Evolutionary conservation across 1,140 invertebrate genomes (phyloP), one percentile per base, ranked within the genome.

Genomic region (Halesus radiatus): DNA sequence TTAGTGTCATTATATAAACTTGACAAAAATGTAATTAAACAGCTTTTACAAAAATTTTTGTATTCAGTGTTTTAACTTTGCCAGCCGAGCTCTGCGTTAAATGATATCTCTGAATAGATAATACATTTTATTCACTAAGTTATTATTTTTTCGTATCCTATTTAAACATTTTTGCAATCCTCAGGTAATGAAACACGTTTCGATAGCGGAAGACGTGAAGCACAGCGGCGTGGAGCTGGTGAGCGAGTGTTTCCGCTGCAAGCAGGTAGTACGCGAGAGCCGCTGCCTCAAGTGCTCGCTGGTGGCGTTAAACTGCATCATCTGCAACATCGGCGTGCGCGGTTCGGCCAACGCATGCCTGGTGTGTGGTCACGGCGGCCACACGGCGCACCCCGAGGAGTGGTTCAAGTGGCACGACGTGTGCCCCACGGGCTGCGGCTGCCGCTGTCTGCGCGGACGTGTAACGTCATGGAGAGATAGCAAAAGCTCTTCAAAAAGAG

Each of bases 311-410:
- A 91, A 93, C 81, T 98, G 97, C 89, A 90, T 93, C 5, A 92
- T 98, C 73, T 98, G 97, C 87, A 94, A 94, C 84, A 91, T 96
- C 77, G 94, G 95, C 16, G 96, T 98, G 5, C 92, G 92, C 90
- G 97, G 97, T 90, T 91, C 93, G 1, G 93, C 95, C 16, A 95
- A 94, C 85, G 94, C 94, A 81, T 98, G 97, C 85, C 87, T 95
- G 29, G 90, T 93, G 26, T 98, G 97, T 88, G 96, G 96, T 1
- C 97, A 99, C 89, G 97, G 96, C 50, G 97, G 97, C 8, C 98
- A 99, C 86, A 93, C 94, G 3, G 87, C 90, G 74, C 96, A 98
- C 87, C 91, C 98, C 85, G 88, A 92, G 80, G 88, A 93, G 53
- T 98, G 97, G 97, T 88, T 90, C 52, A 80, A 88, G 54, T 86